phyloP scores from a whole-genome alignment of 2,797 vertebrate genomes.

The Centropyge bicolor region DNA sequence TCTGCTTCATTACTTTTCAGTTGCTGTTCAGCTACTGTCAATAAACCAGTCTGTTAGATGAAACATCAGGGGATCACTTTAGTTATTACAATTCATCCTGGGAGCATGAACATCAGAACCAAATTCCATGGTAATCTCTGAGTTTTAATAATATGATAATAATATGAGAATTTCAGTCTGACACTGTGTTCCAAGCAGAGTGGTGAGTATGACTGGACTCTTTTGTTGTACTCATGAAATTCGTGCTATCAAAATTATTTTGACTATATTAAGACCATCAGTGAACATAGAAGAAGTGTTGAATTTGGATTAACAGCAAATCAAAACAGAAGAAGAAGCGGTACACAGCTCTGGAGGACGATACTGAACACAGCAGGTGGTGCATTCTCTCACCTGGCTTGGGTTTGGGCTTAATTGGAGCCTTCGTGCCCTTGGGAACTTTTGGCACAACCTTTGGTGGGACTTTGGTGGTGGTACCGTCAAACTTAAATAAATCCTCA shows the following conservation, averaged over 20 bases:
- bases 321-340: background rate
- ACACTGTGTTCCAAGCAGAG: background rate
- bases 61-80: too few relatives aligned
- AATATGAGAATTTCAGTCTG: too few relatives aligned
- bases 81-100: too few relatives aligned
- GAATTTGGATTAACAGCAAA: constrained; percentile 1
- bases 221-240: background rate
- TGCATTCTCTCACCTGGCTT: constrained; percentile 72
- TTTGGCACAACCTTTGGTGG: constrained; percentile 74
- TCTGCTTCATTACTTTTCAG: too few relatives aligned
- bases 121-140: too few relatives aligned
- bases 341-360: too few relatives aligned
- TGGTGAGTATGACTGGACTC: background rate
- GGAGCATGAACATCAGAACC: too few relatives aligned
- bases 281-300: background rate
- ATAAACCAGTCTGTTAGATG: too few relatives aligned
- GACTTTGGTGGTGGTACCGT: constrained; percentile 67
- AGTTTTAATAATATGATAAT: too few relatives aligned
- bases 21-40: too few relatives aligned
- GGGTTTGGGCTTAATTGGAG: constrained; percentile 78
- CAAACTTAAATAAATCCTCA: constrained; percentile 40
- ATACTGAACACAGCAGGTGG: background rate
- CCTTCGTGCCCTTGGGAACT: constrained; percentile 81
- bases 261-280: background rate
- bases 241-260: background rate